Evolutionary conservation across 2,113 vertebrate genomes (phyloP), one percentile per base, ranked within the genome.

Genomic region (Dunckerocampus dactyliophorus): DNA sequence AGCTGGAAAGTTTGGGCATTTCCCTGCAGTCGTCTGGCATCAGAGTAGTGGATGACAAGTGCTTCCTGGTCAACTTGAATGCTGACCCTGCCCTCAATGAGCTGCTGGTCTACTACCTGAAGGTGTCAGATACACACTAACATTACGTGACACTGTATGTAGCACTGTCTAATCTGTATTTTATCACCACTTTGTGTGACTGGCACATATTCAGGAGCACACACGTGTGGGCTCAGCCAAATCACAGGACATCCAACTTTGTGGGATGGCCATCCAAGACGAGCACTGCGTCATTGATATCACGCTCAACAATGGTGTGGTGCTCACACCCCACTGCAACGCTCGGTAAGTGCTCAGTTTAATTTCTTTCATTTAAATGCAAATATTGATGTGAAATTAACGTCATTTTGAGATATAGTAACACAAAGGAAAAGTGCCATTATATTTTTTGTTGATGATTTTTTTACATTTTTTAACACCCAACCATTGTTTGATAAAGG

Each of bases 61-160:
- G 95, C 69, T 99, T 97, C 85, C 92, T 98, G 34, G 96, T 99
- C 47, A 99, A 99, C 81, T 71, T 99, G 69, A 99, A 99, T 13
- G 97, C 97, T 7, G 97, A 99, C 82, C 97, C 97, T 22, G 97
- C 97, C 54, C 94, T 99, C 62, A 99, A 98, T 58, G 95, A 99
- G 74, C 94, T 99, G 37, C 88, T 99, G 63, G 95, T 99, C 4
- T 99, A 99, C 74, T 99, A 99, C 77, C 88, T 99, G 65, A 42
- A 51, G 13, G 39, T 43, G 19, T 6, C 12, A 11, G 17, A 19
- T 9, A 15, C 43, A 65, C 11, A 49, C 24, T 34, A 5, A 34
- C 31, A 5, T 34, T 28, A 45, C 17, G 46, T 17, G 9, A 37
- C 10, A 37, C 24, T 37, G 37, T 8, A 11, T 20, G n/a, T 14